These are phyloP conservation scores for Parnassius glacialis DNA, from an alignment of 2,888 invertebrate genomes.

Conservation along the genomic window DNA sequence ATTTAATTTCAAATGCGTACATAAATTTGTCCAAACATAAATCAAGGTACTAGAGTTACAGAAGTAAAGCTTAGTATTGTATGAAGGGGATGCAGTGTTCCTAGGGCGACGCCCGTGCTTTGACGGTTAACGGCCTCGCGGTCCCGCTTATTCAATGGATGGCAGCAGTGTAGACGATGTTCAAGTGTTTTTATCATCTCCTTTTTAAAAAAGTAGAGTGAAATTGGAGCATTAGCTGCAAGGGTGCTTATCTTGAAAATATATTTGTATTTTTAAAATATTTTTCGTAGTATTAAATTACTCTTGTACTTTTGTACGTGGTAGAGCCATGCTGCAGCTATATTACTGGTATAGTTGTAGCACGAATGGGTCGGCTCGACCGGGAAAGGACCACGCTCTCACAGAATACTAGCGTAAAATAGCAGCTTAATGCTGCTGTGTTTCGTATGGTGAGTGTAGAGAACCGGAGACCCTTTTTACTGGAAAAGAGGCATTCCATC, in stretches of 20 bases:
- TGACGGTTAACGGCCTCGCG: constrained; percentile 23
- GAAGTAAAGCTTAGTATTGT: constrained; percentile 15
- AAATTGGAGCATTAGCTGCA: constrained; percentile 4
- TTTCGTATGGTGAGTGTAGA: too few relatives aligned
- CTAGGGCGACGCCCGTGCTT: constrained; percentile 25
- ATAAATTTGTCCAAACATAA: constrained; percentile 35
- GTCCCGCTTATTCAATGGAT: constrained; percentile 18
- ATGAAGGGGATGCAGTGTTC: constrained; percentile 16
- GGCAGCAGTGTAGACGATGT: constrained; percentile 7
- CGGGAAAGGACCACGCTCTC: too few relatives aligned
- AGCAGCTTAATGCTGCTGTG: too few relatives aligned
- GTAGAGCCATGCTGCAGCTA: too few relatives aligned
- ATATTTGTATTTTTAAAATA: neutral
- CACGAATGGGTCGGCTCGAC: too few relatives aligned
- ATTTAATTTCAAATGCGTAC: constrained; percentile 41
- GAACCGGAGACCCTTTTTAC: too few relatives aligned
- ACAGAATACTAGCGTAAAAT: too few relatives aligned
- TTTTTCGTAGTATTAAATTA: neutral
- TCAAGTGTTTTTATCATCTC: constrained; percentile 7
- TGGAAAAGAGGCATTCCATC: too few relatives aligned
- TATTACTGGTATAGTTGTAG: too few relatives aligned
- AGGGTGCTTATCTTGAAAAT: neutral
- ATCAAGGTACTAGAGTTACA: constrained; percentile 10
- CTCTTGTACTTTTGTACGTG: too few relatives aligned
- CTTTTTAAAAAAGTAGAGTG: constrained; percentile 8